These are phyloP conservation scores for Bovichtus variegatus DNA, from an alignment of 2,797 vertebrate genomes.

Conservation along the genomic window DNA sequence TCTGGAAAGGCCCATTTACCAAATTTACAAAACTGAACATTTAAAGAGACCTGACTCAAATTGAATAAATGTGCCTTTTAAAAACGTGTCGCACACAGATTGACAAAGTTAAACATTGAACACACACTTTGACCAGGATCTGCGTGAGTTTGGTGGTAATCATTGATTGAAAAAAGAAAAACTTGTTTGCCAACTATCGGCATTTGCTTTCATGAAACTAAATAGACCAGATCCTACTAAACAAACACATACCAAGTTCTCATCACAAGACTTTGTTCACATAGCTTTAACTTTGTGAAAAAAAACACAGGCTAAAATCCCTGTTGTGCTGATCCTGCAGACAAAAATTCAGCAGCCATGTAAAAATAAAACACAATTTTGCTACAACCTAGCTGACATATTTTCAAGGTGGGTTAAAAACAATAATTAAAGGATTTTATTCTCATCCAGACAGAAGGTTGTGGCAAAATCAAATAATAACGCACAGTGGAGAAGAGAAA, in stretches of 20 bases:
- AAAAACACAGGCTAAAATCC: neutral
- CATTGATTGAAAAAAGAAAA: neutral
- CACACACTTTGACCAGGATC: slow-evolving; percentile 15
- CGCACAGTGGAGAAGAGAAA: slow-evolving; percentile 28
- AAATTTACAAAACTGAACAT: slow-evolving; percentile 7
- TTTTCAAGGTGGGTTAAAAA: slow-evolving; percentile 39
- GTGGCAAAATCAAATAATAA: slow-evolving; percentile 28
- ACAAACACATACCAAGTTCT: slow-evolving; percentile 5
- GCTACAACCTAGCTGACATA: slow-evolving; percentile 24
- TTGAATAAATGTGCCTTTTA: slow-evolving; percentile 55
- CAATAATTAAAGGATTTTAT: slow-evolving; percentile 21
- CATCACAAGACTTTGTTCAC: slow-evolving; percentile 1
- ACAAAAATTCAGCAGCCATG: slow-evolving; percentile 41
- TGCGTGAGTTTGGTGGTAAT: slow-evolving; percentile 19
- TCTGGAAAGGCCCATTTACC: slow-evolving; percentile 23
- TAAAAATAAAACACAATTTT: slow-evolving; percentile 41
- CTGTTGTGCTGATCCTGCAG: slow-evolving; percentile 46
- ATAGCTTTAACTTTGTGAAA: neutral
- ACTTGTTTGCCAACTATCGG: slow-evolving; percentile 10
- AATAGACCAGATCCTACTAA: slow-evolving; percentile 10
- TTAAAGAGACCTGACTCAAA: slow-evolving; percentile 35
- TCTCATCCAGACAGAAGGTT: slow-evolving; percentile 18
- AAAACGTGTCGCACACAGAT: slow-evolving; percentile 55
- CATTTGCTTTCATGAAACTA: neutral
- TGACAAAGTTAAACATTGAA: slow-evolving; percentile 41